Evolutionary conservation across 2,888 invertebrate species (phyloP), one percentile per base, ranked within the genome.

Genomic region (Zygothrica quintamaculata): DNA sequence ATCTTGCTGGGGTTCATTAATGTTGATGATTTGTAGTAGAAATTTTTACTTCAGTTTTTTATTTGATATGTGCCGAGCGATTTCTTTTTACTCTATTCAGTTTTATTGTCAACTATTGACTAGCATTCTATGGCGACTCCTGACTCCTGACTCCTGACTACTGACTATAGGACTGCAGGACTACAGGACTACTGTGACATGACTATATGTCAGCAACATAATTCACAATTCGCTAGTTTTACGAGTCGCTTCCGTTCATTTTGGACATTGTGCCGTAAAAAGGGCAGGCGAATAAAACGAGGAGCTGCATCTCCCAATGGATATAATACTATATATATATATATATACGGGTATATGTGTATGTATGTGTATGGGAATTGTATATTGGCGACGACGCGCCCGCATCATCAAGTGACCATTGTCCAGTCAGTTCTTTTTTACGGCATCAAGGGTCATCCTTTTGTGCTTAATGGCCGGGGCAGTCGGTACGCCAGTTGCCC

Each of bases 211-310:
- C 71, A 77, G 79, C 69, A 79, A 84, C 86, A 87, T 89, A 88
- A 89, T 88, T 88, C 88, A 89, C 88, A 88, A 89, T 89, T 88
- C 89, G 89, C 88, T 89, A 88, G 88, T 89, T 89, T 89, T 89
- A 89, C 88, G 89, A 89, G 84, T 80, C 79, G 87, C 80, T 89
- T 89, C 89, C 89, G 89, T 88, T 79, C 87, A 74, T 74, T 67
- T 78, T 70, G 67, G 67, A 65, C 77, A 61, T 70, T 82, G 67
- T 75, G 79, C 73, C 80, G 80, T 80, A 84, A 80, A 80, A 84
- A 74, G 68, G 59, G 59, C 79, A 57, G 39, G 50, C 74, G 65
- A 58, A 75, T 68, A 76, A 72, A 74, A 65, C 50, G 51, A 39
- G 43, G 26, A 66, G 51, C 61, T 71, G 61, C 57, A 48, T 40